These are phyloP conservation scores for Apocrypta bakeri DNA, from an alignment of 1,140 invertebrate species.

Conservation along the genomic window DNA sequence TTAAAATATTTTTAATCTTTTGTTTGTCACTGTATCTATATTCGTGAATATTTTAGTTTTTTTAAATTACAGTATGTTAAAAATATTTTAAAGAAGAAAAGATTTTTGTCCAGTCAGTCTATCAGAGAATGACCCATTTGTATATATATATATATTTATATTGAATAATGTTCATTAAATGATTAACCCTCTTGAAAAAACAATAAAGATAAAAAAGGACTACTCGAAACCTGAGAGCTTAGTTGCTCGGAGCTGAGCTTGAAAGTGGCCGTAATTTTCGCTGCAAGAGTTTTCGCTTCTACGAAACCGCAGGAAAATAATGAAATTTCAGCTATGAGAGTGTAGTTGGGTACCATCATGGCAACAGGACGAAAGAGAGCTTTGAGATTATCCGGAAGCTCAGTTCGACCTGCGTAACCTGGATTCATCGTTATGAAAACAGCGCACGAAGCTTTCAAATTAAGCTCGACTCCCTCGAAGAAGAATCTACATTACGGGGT, in stretches of 20 bases:
- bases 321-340: conserved; percentile 83
- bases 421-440: conserved; percentile 87
- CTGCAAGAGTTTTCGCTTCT: conserved; percentile 78
- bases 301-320: conserved; percentile 83
- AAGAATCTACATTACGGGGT: conserved; percentile 74
- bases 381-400: conserved; percentile 84
- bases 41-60: too few species aligned
- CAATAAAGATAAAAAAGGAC: too few species aligned
- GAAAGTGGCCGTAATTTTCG: conserved; percentile 84
- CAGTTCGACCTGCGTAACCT: conserved; percentile 83
- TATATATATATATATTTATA: too few species aligned
- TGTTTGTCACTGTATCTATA: too few species aligned
- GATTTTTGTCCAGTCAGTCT: too few species aligned
- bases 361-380: conserved; percentile 83
- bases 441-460: conserved; percentile 79
- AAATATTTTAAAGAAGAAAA: too few species aligned
- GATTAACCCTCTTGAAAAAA: too few species aligned
- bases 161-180: too few species aligned
- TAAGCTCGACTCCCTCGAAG: conserved; percentile 80
- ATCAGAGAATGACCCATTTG: too few species aligned
- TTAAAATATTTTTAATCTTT: too few species aligned
- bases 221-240: conserved; percentile 77
- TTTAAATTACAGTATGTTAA: too few species aligned
- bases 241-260: conserved; percentile 83
- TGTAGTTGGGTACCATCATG: conserved; percentile 87